Percentiles rank a stretch among this genome's conserved stretches.
Conservation (phyloP, 1,140 invertebrate genomes). For the Protaetia brevitarsis region DNA sequence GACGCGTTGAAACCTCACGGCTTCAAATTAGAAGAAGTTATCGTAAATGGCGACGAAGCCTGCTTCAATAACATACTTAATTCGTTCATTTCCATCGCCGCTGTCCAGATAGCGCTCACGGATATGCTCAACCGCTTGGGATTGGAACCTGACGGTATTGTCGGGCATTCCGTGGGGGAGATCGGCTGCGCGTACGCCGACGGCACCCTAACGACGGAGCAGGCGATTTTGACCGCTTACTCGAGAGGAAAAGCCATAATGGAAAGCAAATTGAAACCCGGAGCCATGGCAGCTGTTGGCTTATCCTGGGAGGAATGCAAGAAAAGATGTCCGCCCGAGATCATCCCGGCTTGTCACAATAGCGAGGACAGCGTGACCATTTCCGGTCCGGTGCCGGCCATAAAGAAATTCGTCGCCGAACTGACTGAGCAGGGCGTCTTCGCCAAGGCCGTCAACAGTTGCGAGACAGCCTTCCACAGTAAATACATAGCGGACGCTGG, state of each 20-base stretch:
- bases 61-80: slow-evolving; percentile 81
- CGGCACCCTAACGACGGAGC: slow-evolving; percentile 87
- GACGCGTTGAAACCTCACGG: slow-evolving; percentile 72
- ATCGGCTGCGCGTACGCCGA: slow-evolving; percentile 94
- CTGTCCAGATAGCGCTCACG: slow-evolving; percentile 90
- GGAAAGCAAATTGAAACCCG: slow-evolving; percentile 70
- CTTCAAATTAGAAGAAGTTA: slow-evolving; percentile 76
- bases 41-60: slow-evolving; percentile 71
- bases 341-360: slow-evolving; percentile 92
- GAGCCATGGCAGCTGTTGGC: slow-evolving; percentile 84
- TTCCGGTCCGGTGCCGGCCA: slow-evolving; percentile 74
- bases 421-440: slow-evolving; percentile 81
- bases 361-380: slow-evolving; percentile 87
- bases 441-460: slow-evolving; percentile 84
- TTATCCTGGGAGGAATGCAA: slow-evolving; percentile 84
- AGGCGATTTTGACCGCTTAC: slow-evolving; percentile 89
- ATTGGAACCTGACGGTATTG: slow-evolving; percentile 85
- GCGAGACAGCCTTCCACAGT: slow-evolving; percentile 92
- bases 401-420: slow-evolving; percentile 70
- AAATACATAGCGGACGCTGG: slow-evolving; percentile 85
- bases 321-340: slow-evolving; percentile 67
- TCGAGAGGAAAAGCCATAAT: slow-evolving; percentile 85
- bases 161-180: slow-evolving; percentile 95
- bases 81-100: slow-evolving; percentile 90
- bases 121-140: slow-evolving; percentile 77